Base-by-base conservation (phyloP, 2,888 invertebrate genomes). In the Diadegma fenestrale region DNA sequence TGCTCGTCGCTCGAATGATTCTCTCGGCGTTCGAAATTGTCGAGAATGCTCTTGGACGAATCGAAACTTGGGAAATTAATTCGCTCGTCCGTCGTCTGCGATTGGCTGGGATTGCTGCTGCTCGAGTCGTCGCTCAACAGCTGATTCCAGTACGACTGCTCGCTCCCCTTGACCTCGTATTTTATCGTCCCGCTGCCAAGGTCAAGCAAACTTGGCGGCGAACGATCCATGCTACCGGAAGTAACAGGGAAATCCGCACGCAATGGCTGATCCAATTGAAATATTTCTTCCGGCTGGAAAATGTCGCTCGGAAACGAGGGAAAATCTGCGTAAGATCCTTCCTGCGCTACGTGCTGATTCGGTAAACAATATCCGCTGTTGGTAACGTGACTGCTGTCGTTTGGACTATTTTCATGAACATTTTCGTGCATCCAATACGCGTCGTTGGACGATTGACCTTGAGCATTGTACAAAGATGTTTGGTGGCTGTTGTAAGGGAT, bases 211-310 rank as follows among this genome's bases (percentile, higher is more conserved):
- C 96, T 96, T 0, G 96, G 96, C 0, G 97, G 96, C 0, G 97
- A 96, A 89, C 95, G 94, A 10, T 94, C 94, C 0, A 91, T 88
- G 37, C 93, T 92, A 87, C 95, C 95, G 0, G 89, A 88, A 68
- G 90, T 90, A 0, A 92, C 89, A 1, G 95, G 94, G 87, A 95
- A 96, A 89, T 96, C 96, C 0, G 96, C 94, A 88, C 96, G 94
- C 54, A 97, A 95, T 0, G 97, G 97, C 91, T 97, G 97, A 90
- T 97, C 97, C 82, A 97, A 93, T 92, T 97, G 97, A 93, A 97
- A 97, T 86, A 97, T 97, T 93, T 97, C 97, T 91, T 97, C 97
- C 0, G 97, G 97, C 91, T 97, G 97, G 92, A 97, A 97, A 37
- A 97, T 94, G 90, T 97, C 97, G 61, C 95, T 95, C 0, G 95